A percentile compares a stretch with the other conserved stretches of the same genome.
Conservation (phyloP, 2,888 invertebrate genomes). For the Drosophila neotestacea region DNA sequence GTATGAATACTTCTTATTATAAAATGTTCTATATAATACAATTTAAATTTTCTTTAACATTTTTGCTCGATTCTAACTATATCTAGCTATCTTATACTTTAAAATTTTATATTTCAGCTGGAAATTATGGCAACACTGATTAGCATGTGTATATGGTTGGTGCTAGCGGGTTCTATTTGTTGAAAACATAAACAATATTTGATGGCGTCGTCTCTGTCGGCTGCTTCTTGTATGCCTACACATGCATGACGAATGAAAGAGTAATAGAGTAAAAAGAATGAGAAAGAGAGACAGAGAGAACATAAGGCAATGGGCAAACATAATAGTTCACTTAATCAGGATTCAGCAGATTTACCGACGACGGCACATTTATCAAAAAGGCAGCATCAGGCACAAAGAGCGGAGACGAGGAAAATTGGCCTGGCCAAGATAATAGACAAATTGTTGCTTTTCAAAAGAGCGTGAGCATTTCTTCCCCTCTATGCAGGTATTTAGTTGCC, state of each 20-base stretch:
- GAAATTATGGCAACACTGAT: too few species aligned
- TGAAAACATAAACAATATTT: conserved; percentile 79
- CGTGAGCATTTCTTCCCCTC: conserved; percentile 3
- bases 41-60: too few species aligned
- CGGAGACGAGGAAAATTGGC: conserved; percentile 55
- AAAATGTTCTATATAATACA: too few species aligned
- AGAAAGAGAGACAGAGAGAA: conserved; percentile 3
- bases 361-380: conserved; percentile 63
- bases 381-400: conserved; percentile 38
- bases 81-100: too few species aligned
- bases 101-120: too few species aligned
- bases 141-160: conserved; percentile 10
- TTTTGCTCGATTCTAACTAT: too few species aligned
- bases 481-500: conserved; percentile 57
- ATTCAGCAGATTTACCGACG: conserved; percentile 69
- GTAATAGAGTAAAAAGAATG: conserved; percentile 20
- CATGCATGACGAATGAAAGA: conserved; percentile 71
- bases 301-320: conserved; percentile 39
- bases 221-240: conserved; percentile 75
- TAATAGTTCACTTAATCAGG: conserved; percentile 80
- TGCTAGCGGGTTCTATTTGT: conserved; percentile 54
- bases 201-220: conserved; percentile 52
- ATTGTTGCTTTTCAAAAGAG: conserved; percentile 49
- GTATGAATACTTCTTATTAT: too few species aligned
- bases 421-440: conserved; percentile 70